Conservation (phyloP, 2,888 invertebrate species). For the Epinotia demarniana region DNA sequence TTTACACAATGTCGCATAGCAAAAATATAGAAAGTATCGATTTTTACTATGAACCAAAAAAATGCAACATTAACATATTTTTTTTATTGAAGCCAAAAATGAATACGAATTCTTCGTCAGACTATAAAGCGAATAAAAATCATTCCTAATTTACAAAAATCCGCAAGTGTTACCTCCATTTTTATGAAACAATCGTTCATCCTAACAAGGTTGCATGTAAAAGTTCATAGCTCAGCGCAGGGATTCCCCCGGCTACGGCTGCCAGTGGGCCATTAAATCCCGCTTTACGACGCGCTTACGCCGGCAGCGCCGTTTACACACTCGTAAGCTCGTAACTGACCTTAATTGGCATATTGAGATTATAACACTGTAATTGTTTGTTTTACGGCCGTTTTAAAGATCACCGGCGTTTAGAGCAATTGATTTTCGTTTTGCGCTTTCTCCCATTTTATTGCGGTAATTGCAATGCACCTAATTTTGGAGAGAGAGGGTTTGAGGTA, state of each 20-base stretch:
- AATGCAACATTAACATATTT: too few relatives aligned
- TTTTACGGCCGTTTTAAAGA: slow-evolving; percentile 63
- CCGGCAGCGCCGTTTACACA: slow-evolving; percentile 67
- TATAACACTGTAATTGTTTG: slow-evolving; percentile 69
- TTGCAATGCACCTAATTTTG: too few relatives aligned
- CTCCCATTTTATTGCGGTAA: slow-evolving; percentile 1
- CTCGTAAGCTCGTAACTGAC: slow-evolving; percentile 75
- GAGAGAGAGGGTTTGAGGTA: too few relatives aligned
- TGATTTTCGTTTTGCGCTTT: slow-evolving; percentile 53
- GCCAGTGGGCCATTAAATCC: slow-evolving; percentile 73
- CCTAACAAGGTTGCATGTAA: slow-evolving; percentile 36
- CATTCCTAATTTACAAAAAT: neutral
- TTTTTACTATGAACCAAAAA: too few relatives aligned
- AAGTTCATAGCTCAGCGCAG: slow-evolving; percentile 50
- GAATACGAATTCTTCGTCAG: too few relatives aligned
- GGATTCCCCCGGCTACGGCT: slow-evolving; percentile 71
- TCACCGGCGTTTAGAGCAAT: slow-evolving; percentile 59
- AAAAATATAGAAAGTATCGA: too few relatives aligned
- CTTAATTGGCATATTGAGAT: slow-evolving; percentile 81
- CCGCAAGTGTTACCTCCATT: neutral
- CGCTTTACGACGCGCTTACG: slow-evolving; percentile 75
- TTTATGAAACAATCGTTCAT: slow-evolving; percentile 6
- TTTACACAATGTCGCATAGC: too few relatives aligned
- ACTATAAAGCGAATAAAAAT: neutral
- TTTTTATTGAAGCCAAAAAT: too few relatives aligned